phyloP scores from a whole-genome alignment of 2,797 vertebrate genomes.

The Capromys pilorides region DNA sequence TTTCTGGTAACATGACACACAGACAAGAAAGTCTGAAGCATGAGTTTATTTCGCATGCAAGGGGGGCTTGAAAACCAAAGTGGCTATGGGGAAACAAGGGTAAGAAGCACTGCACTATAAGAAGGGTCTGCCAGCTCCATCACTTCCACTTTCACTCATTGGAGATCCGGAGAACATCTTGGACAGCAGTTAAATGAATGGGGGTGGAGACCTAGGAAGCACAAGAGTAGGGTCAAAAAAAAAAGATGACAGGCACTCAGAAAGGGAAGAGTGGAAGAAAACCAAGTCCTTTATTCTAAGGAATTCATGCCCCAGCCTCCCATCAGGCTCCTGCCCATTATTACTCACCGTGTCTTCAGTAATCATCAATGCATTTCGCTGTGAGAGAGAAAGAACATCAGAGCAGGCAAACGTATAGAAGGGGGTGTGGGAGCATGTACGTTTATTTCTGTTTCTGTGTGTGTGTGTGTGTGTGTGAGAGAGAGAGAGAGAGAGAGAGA shows the following conservation, averaged over 20 bases:
- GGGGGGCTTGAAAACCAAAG: not conserved
- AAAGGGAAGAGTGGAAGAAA: not conserved
- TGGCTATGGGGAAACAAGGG: not conserved
- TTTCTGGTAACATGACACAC: not conserved
- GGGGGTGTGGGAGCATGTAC: too few relatives aligned
- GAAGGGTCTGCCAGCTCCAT: not conserved
- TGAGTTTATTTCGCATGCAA: not conserved
- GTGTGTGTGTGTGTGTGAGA: not conserved
- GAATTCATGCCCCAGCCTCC: not conserved
- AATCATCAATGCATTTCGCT: conserved; percentile 50
- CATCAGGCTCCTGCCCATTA: not conserved
- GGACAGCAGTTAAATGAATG: not conserved
- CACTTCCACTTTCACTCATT: not conserved
- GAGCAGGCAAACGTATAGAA: not conserved
- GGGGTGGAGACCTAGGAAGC: not conserved
- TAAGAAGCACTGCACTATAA: not conserved
- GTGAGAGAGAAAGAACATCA: not conserved
- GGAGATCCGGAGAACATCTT: not conserved
- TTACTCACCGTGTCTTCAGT: not conserved
- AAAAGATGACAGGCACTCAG: not conserved
- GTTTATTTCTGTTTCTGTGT: too few relatives aligned
- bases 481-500: too few relatives aligned
- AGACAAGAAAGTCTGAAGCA: not conserved
- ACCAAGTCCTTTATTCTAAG: not conserved
- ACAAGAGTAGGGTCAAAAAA: not conserved